Evolutionary conservation across 2,113 vertebrate species (phyloP), one percentile per base, ranked within the genome.

Genomic region (Urocynchramus pylzowi): DNA sequence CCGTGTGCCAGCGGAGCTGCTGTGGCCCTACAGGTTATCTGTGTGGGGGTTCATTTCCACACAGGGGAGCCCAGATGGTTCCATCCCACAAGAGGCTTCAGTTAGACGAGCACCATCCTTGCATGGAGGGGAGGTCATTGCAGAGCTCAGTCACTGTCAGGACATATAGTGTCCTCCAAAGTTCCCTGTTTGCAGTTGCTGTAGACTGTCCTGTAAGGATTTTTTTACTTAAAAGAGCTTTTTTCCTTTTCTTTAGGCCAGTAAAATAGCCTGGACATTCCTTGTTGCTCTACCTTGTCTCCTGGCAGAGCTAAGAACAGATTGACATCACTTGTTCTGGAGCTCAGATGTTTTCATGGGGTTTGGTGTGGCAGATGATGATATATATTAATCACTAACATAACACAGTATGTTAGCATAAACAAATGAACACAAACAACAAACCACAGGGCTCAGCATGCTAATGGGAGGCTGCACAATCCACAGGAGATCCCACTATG

Each of bases 1-100:
- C 35, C 0, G 4, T 33, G 59, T 0, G 2, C 53, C 0, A 2
- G 49, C 1, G 0, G 71, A 50, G 71, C 19, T 0, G 1, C 71
- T 52, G 28, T 6, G 6, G 60, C 54, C 3, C 0, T 1, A 7
- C 68, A 37, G 42, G 39, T 24, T 50, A 52, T 71, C 33, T 86
- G n/a, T 6, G 35, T 2, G 16, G 3, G 59, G n/a, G 27, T 31
- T 56, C 2, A 4, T 47, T 73, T 50, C 37, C 76, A 35, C 1
- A 5, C 4, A 14, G 18, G 1, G 22, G 28, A 9, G 11, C 11
- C 21, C 54, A 19, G 54, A 10, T 7, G 15, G 45, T 21, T 78
- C 31, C 50, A 74, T n/a, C 59, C 45, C 3, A 5, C 56, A 17
- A 0, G 8, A 41, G 21, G 27, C 16, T 76, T 68, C 37, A 44